Evolutionary conservation across 2,888 invertebrate species (phyloP).

Genomic region (Monopis laevigella): DNA sequence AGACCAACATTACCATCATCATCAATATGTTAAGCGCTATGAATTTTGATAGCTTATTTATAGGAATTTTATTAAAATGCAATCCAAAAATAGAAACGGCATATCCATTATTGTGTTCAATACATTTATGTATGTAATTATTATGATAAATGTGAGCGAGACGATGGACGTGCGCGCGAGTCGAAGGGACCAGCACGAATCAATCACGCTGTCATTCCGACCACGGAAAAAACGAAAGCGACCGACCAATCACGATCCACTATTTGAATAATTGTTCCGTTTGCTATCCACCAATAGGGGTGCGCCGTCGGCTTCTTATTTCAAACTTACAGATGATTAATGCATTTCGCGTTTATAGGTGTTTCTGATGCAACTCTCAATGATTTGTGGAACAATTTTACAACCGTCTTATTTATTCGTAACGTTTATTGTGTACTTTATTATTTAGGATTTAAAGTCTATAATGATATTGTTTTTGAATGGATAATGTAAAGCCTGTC

Average conservation of each 20-base stretch:
- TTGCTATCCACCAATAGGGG: slow-evolving; percentile 47
- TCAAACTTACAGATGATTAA: slow-evolving; percentile 50
- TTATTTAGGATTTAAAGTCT: not conserved
- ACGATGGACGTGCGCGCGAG: slow-evolving; percentile 5
- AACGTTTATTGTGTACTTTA: not conserved
- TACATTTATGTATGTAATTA: too few relatives aligned
- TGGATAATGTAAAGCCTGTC: slow-evolving; percentile 24
- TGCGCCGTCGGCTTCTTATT: slow-evolving; percentile 46
- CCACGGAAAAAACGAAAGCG: slow-evolving; percentile 35
- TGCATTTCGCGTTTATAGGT: slow-evolving; percentile 51
- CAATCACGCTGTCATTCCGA: slow-evolving; percentile 51
- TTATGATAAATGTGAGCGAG: not conserved
- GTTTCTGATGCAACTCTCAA: slow-evolving; percentile 45
- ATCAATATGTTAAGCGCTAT: too few relatives aligned
- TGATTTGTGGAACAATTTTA: slow-evolving; percentile 49
- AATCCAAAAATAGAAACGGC: too few relatives aligned
- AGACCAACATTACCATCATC: too few relatives aligned
- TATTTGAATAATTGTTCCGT: slow-evolving; percentile 65
- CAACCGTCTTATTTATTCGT: too few relatives aligned
- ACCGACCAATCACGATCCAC: slow-evolving; percentile 44
- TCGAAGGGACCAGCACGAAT: slow-evolving; percentile 47
- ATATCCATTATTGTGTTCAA: too few relatives aligned
- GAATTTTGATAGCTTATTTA: too few relatives aligned
- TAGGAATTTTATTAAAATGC: too few relatives aligned
- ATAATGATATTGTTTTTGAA: not conserved